These are phyloP conservation scores for Spisula subtruncata DNA, from an alignment of 2,888 invertebrate species.

Conservation along the genomic window DNA sequence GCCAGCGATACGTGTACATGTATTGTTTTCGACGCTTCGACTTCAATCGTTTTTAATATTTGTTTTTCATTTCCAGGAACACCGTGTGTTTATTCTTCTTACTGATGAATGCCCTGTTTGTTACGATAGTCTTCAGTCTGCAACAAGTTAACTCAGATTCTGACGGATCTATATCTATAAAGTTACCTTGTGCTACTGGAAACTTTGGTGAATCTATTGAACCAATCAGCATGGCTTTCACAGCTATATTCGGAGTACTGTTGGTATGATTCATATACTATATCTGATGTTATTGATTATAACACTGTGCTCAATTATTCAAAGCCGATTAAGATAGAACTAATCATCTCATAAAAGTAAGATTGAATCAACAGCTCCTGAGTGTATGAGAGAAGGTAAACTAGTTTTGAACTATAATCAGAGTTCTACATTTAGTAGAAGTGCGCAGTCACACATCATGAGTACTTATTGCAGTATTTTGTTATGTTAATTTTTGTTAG, in stretches of 20 bases:
- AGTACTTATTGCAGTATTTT: too few relatives aligned
- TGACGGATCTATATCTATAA: conserved; percentile 79
- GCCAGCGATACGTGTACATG: too few relatives aligned
- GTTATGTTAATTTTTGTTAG: too few relatives aligned
- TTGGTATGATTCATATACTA: conserved; percentile 53
- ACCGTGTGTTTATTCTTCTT: conserved; percentile 92
- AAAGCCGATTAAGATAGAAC: background rate
- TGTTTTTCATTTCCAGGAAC: conserved; percentile 90
- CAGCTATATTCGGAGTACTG: conserved; percentile 77
- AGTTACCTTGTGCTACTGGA: conserved; percentile 75
- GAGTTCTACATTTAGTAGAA: too few relatives aligned
- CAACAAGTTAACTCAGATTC: conserved; percentile 93
- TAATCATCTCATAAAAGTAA: too few relatives aligned
- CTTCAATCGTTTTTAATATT: too few relatives aligned
- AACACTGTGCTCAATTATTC: background rate
- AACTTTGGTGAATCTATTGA: conserved; percentile 71
- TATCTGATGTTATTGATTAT: background rate
- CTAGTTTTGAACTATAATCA: too few relatives aligned
- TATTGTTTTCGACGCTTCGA: too few relatives aligned
- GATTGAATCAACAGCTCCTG: too few relatives aligned
- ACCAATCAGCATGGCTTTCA: conserved; percentile 80
- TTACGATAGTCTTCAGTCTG: conserved; percentile 98
- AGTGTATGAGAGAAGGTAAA: too few relatives aligned
- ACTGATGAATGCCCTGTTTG: conserved; percentile 99
- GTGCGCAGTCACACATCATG: too few relatives aligned